A percentile compares a stretch with the other conserved stretches of the same genome.
Evolutionary conservation across 2,113 vertebrate species (phyloP).

Genomic region (Pseudorectes ferrugineus): DNA sequence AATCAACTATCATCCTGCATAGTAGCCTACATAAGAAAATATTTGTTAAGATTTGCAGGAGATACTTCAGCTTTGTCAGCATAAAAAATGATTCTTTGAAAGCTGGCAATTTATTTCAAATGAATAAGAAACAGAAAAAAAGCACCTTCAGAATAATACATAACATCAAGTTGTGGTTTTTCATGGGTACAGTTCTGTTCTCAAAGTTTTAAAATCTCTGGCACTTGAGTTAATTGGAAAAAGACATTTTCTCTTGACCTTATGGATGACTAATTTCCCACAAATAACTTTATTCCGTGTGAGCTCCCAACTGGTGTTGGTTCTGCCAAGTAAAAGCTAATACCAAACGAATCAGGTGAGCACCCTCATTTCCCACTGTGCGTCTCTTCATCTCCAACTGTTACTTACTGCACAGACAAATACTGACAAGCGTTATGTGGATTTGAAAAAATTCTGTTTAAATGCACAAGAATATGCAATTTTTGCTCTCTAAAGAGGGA

Average conservation of each 20-base stretch:
- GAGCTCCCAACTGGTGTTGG: not conserved
- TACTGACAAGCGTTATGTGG: not conserved
- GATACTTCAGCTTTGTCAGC: not conserved
- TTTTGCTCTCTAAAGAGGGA: not conserved
- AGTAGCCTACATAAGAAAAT: not conserved
- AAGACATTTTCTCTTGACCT: constrained; percentile 30
- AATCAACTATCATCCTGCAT: not conserved
- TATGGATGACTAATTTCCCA: not conserved
- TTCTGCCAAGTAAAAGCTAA: not conserved
- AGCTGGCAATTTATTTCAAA: not conserved
- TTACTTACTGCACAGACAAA: not conserved
- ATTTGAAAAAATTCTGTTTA: not conserved
- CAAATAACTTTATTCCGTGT: not conserved
- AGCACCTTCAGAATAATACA: not conserved
- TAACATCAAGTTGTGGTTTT: constrained; percentile 18
- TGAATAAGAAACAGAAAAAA: constrained; percentile 1
- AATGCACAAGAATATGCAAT: not conserved
- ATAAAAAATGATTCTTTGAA: constrained; percentile 11
- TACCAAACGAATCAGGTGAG: not conserved
- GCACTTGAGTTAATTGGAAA: constrained; percentile 49
- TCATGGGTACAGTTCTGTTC: constrained; percentile 26
- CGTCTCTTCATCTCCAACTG: not conserved
- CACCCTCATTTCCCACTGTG: not conserved
- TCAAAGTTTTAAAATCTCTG: constrained; percentile 1
- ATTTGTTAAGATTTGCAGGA: not conserved